phyloP scores from a whole-genome alignment of 2,113 vertebrate species.

The zebrafish (Danio rerio) region DNA sequence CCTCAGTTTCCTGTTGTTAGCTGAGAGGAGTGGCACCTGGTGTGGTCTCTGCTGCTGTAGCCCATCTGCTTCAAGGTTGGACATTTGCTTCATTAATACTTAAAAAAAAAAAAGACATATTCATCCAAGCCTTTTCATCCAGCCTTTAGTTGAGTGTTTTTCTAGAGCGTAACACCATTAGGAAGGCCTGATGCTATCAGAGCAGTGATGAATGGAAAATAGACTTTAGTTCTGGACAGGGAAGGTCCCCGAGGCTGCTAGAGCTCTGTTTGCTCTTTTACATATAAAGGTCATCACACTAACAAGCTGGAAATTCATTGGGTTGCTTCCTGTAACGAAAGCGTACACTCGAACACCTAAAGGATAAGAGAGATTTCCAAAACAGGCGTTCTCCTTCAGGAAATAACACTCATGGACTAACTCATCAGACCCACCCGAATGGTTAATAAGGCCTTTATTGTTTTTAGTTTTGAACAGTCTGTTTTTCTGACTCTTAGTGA shows the following conservation, averaged over 20 bases:
- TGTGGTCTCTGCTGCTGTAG: too few species aligned
- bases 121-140: background rate
- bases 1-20: too few species aligned
- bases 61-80: too few species aligned
- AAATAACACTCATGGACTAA: constrained; percentile 31
- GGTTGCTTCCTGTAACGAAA: constrained; percentile 41
- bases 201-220: constrained; percentile 23
- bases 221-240: background rate
- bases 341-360: constrained; percentile 20
- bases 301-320: constrained; percentile 38
- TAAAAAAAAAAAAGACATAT: too few species aligned
- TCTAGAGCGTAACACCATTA: background rate
- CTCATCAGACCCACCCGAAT: constrained; percentile 12
- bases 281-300: constrained; percentile 48
- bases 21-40: too few species aligned
- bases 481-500: background rate
- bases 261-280: constrained; percentile 11
- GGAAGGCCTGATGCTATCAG: constrained; percentile 25
- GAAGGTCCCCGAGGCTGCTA: constrained; percentile 8
- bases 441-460: background rate
- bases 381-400: background rate
- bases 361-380: constrained; percentile 43
- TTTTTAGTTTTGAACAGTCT: background rate
- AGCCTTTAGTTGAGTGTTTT: background rate
- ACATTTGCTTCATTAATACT: too few species aligned